Conservation (phyloP, 2,113 vertebrate species). For the Eulemur macaco region DNA sequence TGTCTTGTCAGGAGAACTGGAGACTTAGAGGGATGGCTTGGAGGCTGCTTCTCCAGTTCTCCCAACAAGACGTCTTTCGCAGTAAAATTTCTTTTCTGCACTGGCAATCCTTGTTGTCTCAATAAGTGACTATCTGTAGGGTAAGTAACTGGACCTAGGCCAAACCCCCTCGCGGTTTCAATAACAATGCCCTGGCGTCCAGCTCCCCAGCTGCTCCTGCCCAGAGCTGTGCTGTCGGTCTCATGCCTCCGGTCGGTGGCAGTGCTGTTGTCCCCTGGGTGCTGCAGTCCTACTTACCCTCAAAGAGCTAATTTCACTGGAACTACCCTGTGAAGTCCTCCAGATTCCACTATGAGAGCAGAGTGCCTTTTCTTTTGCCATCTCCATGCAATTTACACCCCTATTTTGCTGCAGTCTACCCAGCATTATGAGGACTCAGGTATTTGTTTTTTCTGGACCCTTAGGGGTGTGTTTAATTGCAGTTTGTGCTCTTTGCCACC, state of each 20-base stretch:
- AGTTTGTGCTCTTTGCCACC: accelerated
- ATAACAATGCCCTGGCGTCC: neutral
- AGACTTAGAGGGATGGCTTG: too few species aligned
- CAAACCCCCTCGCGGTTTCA: too few species aligned
- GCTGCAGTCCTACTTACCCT: neutral
- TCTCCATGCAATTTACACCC: accelerated
- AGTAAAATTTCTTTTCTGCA: too few species aligned
- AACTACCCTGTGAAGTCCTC: neutral
- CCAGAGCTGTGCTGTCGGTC: neutral
- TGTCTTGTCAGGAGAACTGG: too few species aligned
- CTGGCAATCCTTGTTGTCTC: too few species aligned
- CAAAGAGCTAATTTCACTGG: neutral
- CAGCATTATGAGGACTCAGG: neutral
- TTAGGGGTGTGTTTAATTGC: too few species aligned
- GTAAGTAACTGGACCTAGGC: too few species aligned
- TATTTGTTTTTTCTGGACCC: neutral
- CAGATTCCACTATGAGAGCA: neutral
- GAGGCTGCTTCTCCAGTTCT: too few species aligned
- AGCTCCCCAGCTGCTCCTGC: neutral
- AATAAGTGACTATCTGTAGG: too few species aligned
- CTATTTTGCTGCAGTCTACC: neutral
- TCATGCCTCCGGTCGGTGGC: neutral
- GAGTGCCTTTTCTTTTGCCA: neutral
- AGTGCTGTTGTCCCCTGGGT: neutral
- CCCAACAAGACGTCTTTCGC: too few species aligned